phyloP scores from a whole-genome alignment of 2,888 invertebrate genomes.

The Lutraria lutraria region DNA sequence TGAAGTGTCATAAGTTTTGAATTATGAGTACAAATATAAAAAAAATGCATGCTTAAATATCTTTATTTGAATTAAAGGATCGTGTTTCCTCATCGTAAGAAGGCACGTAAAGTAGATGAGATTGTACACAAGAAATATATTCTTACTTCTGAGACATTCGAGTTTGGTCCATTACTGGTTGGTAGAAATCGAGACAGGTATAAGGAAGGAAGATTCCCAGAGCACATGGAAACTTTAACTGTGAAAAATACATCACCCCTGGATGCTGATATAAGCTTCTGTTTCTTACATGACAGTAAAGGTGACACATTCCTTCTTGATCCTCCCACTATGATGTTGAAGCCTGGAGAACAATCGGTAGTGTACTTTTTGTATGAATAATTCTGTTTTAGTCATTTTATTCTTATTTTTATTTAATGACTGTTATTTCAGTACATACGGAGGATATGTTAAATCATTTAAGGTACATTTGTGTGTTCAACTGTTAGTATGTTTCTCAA shows the following conservation, averaged over 20 bases:
- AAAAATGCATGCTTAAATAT: no score
- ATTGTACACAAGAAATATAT: constrained; percentile 87
- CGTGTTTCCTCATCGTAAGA: constrained; percentile 86
- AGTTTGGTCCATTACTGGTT: constrained; percentile 87
- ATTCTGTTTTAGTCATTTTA: background rate
- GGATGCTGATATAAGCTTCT: constrained; percentile 86
- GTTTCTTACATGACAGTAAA: constrained; percentile 86
- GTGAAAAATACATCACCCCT: constrained; percentile 86
- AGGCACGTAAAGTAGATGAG: constrained; percentile 84
- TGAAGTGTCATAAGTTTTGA: no score
- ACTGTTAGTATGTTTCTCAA: no score
- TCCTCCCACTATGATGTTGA: constrained; percentile 85
- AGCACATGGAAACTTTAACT: constrained; percentile 86
- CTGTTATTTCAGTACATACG: no score
- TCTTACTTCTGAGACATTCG: constrained; percentile 84
- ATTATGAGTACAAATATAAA: no score
- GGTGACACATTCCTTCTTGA: constrained; percentile 86
- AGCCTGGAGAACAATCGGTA: constrained; percentile 83
- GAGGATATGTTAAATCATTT: no score
- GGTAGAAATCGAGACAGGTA: constrained; percentile 86
- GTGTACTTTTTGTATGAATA: background rate
- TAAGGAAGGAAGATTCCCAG: constrained; percentile 85
- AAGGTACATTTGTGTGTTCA: no score
- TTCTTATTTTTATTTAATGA: background rate
- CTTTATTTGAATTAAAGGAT: constrained; percentile 78